phyloP scores from a whole-genome alignment of 2,888 invertebrate genomes.

The Stratiomys singularior region DNA sequence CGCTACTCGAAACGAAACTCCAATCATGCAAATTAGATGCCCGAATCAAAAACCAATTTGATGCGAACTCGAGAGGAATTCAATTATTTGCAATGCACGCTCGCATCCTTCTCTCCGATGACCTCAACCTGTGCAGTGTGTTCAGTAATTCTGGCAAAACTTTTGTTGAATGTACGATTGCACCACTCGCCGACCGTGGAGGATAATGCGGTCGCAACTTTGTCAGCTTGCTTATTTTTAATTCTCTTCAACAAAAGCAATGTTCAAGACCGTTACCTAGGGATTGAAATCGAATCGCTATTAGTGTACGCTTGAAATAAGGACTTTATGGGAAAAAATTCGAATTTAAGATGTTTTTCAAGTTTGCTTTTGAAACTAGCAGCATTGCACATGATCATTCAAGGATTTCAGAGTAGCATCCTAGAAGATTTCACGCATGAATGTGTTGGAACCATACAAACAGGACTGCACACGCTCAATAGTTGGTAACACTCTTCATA shows the following conservation, averaged over 20 bases:
- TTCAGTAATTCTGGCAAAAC: constrained; percentile 17
- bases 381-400: no score
- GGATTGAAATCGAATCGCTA: no score
- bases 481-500: neutral
- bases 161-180: constrained; percentile 34
- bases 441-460: no score
- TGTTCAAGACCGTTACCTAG: no score
- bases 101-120: neutral
- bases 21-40: constrained; percentile 46
- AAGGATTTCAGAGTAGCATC: no score
- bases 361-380: no score
- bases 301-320: no score
- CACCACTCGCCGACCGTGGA: neutral
- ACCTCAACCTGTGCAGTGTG: constrained; percentile 21
- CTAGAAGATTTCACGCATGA: no score
- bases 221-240: neutral
- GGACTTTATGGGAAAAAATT: no score
- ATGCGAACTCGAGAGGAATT: constrained; percentile 32
- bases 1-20: constrained; percentile 28
- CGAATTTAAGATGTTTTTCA: no score
- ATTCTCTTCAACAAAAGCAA: no score
- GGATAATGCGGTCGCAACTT: neutral
- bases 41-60: constrained; percentile 44
- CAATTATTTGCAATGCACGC: constrained; percentile 28
- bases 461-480: no score